These are phyloP conservation scores for Indri indri DNA, from an alignment of 2,113 vertebrate genomes.

Conservation along the genomic window DNA sequence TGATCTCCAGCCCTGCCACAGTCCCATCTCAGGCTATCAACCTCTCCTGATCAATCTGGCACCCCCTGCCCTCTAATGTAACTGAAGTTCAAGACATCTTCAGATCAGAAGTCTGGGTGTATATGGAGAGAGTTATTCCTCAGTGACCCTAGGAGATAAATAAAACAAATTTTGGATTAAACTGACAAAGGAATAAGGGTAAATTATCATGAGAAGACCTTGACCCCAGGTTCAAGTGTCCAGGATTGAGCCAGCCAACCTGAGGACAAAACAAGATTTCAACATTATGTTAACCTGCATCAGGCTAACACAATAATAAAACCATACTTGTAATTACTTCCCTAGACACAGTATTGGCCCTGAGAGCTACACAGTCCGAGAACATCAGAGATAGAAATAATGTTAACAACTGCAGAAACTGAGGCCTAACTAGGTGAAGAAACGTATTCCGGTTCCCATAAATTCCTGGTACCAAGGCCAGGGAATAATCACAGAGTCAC, in stretches of 20 bases:
- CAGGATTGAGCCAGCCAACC: background rate
- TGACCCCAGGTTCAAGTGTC: background rate
- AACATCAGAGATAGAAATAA: background rate
- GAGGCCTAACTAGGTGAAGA: background rate
- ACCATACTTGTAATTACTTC: background rate
- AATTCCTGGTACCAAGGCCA: background rate
- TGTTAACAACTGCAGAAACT: background rate
- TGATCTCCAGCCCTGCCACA: background rate
- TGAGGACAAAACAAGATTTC: background rate
- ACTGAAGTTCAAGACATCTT: background rate
- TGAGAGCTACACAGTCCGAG: background rate
- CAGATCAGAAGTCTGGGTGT: background rate
- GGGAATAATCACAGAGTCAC: background rate
- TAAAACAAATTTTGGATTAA: slow-evolving; percentile 23
- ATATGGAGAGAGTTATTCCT: background rate
- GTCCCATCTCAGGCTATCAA: background rate
- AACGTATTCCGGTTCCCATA: background rate
- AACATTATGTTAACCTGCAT: slow-evolving; percentile 10
- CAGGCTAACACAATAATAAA: background rate
- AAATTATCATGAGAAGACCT: background rate
- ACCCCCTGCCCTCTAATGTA: background rate
- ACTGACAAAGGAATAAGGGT: background rate
- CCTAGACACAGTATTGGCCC: background rate
- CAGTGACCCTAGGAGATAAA: background rate
- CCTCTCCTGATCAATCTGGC: background rate